Evolutionary conservation across 2,888 invertebrate genomes (phyloP), one percentile per base, ranked within the genome.

Genomic region (Linyphia triangularis): DNA sequence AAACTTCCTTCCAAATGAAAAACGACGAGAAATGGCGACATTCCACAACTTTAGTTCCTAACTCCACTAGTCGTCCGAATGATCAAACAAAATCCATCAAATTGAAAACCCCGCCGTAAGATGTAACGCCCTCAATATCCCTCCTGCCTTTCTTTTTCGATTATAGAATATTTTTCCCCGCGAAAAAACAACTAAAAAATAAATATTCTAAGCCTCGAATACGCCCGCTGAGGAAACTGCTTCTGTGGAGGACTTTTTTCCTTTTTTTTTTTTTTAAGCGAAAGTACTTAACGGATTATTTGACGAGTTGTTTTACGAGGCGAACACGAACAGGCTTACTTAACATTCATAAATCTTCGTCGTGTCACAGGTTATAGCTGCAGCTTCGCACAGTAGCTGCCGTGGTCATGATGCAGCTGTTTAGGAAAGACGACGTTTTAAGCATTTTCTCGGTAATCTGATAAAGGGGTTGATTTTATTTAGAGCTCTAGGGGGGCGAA

Each of bases 261-360:
- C 33, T 9, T 9, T 33, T 33, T 33, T 33, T 9, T 4, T 33
- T n/a, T n/a, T n/a, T n/a, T n/a, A n/a, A n/a, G n/a, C n/a, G 22
- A 24, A 63, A 77, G 77, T 77, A 63, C 63, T 77, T 77, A 77
- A 77, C 63, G 61, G 63, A 77, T 77, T 63, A 77, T 77, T 61
- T 77, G 77, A 77, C 33, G 77, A 63, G 77, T 77, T 77, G 77
- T 77, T 77, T 77, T 63, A 63, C 40, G 77, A 26, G n/a, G 61
- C n/a, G 37, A 61, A 63, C 77, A 63, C 63, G 40, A 9, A 77
- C 4, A 40, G 24, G 77, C 37, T 77, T 77, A 63, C 77, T 77
- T 77, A 77, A 63, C 77, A 77, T 77, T 77, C 77, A 77, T 77
- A 77, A 77, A 77, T 77, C 77, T 63, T 77, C n/a, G 24, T 13